Percentiles rank a stretch among this genome's conserved stretches.
Conservation (phyloP, 2,113 vertebrate genomes). For the Rhinogobius similis region DNA sequence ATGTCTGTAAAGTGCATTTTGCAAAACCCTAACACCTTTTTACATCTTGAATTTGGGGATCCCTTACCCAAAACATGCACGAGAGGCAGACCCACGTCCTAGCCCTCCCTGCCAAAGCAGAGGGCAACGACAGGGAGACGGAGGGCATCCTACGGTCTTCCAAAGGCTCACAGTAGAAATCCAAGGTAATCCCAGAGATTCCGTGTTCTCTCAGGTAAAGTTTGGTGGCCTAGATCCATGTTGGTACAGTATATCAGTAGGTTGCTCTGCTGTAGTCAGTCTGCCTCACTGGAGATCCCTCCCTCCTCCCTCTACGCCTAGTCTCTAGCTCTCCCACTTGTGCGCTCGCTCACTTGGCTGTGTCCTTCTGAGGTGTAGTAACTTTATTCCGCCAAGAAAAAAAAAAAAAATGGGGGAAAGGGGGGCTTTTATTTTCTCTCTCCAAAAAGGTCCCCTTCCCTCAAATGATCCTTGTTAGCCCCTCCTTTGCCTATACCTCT, state of each 20-base stretch:
- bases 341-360: conserved; percentile 33
- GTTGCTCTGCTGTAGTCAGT: conserved; percentile 43
- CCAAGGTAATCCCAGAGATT: conserved; percentile 48
- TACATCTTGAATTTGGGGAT: background rate
- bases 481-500: conserved; percentile 42
- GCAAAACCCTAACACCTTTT: background rate
- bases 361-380: conserved; percentile 46
- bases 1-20: background rate
- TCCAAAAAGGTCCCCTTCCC: conserved; percentile 42
- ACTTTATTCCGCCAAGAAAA: conserved; percentile 58
- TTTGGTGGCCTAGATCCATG: conserved; percentile 55
- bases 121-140: conserved; percentile 69
- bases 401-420: conserved; percentile 33
- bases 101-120: conserved; percentile 65
- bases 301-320: conserved; percentile 32
- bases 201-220: conserved; percentile 28
- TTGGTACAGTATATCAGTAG: conserved; percentile 21
- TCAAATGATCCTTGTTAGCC: conserved; percentile 63
- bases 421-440: conserved; percentile 49
- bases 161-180: conserved; percentile 42
- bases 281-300: conserved; percentile 44
- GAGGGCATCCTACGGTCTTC: conserved; percentile 71
- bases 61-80: conserved; percentile 88
- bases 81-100: conserved; percentile 88
- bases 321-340: conserved; percentile 30